These are phyloP conservation scores for Tanypteryx hageni DNA, from an alignment of 2,888 invertebrate species.

Conservation along the genomic window DNA sequence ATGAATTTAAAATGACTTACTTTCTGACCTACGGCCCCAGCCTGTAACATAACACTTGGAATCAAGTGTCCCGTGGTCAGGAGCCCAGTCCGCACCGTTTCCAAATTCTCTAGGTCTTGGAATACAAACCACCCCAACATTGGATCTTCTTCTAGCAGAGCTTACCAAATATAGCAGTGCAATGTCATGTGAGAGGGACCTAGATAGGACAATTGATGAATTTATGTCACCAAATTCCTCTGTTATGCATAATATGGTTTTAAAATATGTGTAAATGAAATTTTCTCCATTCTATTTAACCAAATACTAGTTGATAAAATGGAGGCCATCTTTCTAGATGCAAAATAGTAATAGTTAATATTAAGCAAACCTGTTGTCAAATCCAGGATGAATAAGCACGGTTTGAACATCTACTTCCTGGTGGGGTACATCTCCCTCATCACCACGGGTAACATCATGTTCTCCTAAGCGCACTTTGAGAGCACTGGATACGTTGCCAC, in stretches of 20 bases:
- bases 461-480: slow-evolving; percentile 75
- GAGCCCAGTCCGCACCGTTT: slow-evolving; percentile 1
- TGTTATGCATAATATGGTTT: neutral
- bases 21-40: slow-evolving; percentile 74
- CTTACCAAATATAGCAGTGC: slow-evolving; percentile 72
- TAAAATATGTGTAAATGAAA: neutral
- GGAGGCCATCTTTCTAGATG: too few relatives aligned
- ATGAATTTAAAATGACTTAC: slow-evolving; percentile 69
- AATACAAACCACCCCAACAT: slow-evolving; percentile 74
- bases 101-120: slow-evolving; percentile 70
- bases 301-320: too few relatives aligned
- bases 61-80: slow-evolving; percentile 67
- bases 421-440: slow-evolving; percentile 72
- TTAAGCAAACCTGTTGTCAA: slow-evolving; percentile 71
- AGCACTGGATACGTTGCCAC: slow-evolving; percentile 59
- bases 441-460: slow-evolving; percentile 73
- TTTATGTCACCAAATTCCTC: neutral
- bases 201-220: neutral
- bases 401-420: slow-evolving; percentile 72
- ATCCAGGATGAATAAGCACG: slow-evolving; percentile 72
- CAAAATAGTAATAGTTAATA: neutral
- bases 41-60: slow-evolving; percentile 74
- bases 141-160: slow-evolving; percentile 70
- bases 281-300: too few relatives aligned
- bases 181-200: slow-evolving; percentile 73